Evolutionary conservation across 2,888 invertebrate species (phyloP).

Genomic region (Cryptophagus acutangulus): DNA sequence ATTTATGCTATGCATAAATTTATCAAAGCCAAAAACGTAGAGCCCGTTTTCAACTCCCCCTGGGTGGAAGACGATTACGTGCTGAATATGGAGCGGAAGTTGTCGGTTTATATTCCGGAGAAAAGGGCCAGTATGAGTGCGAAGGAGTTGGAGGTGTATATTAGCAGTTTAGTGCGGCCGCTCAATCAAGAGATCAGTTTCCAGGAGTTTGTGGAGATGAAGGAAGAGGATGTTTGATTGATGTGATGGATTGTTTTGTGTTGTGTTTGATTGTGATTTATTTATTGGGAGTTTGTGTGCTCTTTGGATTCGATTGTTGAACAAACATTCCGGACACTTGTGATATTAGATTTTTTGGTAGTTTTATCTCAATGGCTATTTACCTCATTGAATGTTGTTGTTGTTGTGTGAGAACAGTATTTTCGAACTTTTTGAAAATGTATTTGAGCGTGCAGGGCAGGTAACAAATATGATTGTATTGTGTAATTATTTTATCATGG

Average conservation of each 20-base stretch:
- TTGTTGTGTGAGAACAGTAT: too few relatives aligned
- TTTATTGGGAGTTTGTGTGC: too few relatives aligned
- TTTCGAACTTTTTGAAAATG: too few relatives aligned
- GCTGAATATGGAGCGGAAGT: constrained; percentile 35
- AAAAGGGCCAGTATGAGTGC: constrained; percentile 32
- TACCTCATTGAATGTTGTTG: too few relatives aligned
- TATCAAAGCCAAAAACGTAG: constrained; percentile 24
- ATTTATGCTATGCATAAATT: constrained; percentile 43
- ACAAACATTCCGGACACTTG: too few relatives aligned
- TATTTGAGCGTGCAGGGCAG: too few relatives aligned
- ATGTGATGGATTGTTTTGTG: background rate
- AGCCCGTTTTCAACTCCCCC: constrained; percentile 20
- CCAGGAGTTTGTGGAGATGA: constrained; percentile 19
- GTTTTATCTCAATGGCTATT: too few relatives aligned
- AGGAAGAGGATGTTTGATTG: constrained; percentile 9
- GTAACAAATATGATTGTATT: too few relatives aligned
- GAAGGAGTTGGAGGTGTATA: constrained; percentile 43
- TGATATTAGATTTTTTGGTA: too few relatives aligned
- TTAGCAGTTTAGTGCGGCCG: constrained; percentile 21
- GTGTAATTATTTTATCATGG: too few relatives aligned
- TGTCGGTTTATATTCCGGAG: constrained; percentile 38
- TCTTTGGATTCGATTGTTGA: too few relatives aligned
- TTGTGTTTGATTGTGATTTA: constrained; percentile 4
- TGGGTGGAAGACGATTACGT: constrained; percentile 40
- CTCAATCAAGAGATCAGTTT: constrained; percentile 20